Conservation (phyloP, 1,140 invertebrate species). For the Globodera ellingtonae region DNA sequence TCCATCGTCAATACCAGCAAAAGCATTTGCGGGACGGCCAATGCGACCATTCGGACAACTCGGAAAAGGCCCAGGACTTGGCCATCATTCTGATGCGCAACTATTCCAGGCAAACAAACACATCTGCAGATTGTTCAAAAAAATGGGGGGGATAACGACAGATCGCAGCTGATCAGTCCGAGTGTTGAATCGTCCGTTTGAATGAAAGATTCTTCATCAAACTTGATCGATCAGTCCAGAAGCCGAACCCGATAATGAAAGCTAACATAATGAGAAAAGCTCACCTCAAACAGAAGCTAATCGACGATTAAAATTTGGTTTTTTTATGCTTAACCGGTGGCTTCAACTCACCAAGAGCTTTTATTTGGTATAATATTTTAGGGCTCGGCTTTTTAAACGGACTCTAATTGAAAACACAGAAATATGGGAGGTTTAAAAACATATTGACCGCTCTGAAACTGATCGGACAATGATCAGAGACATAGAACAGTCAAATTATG, state of each 20-base stretch:
- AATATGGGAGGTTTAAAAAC: no score
- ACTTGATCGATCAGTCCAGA: conserved; percentile 21
- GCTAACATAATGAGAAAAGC: conserved; percentile 7
- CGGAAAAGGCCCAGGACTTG: conserved; percentile 59
- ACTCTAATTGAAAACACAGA: no score
- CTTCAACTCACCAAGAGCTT: no score
- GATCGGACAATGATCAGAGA: neutral
- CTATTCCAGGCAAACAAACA: conserved; percentile 49
- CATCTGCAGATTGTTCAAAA: neutral
- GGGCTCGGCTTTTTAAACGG: no score
- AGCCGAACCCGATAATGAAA: neutral
- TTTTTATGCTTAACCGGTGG: no score
- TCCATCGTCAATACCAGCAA: conserved; percentile 17
- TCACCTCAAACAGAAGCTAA: neutral
- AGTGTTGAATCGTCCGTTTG: conserved; percentile 6
- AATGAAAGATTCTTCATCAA: conserved; percentile 12
- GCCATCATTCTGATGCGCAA: conserved; percentile 58
- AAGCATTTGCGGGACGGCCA: conserved; percentile 15
- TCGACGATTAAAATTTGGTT: neutral
- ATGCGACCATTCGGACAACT: conserved; percentile 37
- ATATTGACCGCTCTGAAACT: no score
- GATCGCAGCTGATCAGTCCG: conserved; percentile 9
- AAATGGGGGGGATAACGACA: neutral
- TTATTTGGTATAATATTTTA: no score
- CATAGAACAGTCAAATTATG: no score